A percentile compares a stretch with the other conserved stretches of the same genome.
phyloP scores from a whole-genome alignment of 2,888 invertebrate species.

The Spodoptera picta region DNA sequence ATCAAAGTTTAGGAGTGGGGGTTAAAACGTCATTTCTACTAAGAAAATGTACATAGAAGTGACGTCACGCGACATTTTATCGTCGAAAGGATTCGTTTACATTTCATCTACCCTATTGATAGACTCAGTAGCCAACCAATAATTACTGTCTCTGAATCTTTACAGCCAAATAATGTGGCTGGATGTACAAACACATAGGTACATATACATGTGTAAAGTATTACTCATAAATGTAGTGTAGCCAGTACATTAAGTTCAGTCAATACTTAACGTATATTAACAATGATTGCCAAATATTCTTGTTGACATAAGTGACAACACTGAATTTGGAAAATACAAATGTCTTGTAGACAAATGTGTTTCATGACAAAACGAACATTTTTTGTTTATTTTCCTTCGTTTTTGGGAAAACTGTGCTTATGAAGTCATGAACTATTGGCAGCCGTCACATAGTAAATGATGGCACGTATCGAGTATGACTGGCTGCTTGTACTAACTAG shows the following conservation, averaged over 20 bases:
- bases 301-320: slow-evolving; percentile 7
- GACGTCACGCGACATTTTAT: too few relatives aligned
- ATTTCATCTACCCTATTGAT: too few relatives aligned
- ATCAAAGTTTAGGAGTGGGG: too few relatives aligned
- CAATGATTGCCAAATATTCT: slow-evolving; percentile 13
- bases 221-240: neutral
- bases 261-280: neutral
- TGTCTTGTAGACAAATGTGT: slow-evolving; percentile 1
- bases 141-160: too few relatives aligned
- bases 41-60: too few relatives aligned
- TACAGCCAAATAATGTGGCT: too few relatives aligned
- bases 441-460: slow-evolving; percentile 4
- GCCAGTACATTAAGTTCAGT: neutral
- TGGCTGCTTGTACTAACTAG: slow-evolving; percentile 2
- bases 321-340: slow-evolving; percentile 20
- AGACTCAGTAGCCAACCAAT: too few relatives aligned
- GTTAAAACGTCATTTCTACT: too few relatives aligned
- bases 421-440: neutral
- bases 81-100: too few relatives aligned
- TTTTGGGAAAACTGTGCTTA: slow-evolving; percentile 20
- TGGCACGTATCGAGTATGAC: slow-evolving; percentile 1
- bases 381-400: slow-evolving; percentile 3
- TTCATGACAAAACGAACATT: neutral
- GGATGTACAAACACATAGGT: neutral
- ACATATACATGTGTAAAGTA: neutral